A percentile compares a stretch with the other conserved stretches of the same genome.
These are phyloP conservation scores for Syngnathus floridae DNA, from an alignment of 2,113 vertebrate genomes.

Conservation along the genomic window DNA sequence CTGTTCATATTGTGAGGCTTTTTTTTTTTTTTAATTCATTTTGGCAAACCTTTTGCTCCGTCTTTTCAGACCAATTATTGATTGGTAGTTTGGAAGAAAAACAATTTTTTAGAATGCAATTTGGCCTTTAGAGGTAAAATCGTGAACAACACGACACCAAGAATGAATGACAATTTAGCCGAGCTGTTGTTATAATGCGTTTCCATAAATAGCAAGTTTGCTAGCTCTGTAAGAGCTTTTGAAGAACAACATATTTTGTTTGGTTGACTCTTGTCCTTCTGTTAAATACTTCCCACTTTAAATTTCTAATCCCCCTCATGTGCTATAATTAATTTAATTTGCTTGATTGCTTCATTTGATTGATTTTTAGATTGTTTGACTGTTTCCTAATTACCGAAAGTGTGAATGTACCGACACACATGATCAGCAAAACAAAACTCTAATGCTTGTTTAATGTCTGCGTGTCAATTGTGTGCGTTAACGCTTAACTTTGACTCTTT, in stretches of 20 bases:
- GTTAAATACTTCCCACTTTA: neutral
- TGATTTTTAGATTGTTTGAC: constrained; percentile 3
- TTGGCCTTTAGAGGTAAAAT: too few species aligned
- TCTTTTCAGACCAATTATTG: too few species aligned
- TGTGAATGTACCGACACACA: constrained; percentile 3
- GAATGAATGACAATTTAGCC: neutral
- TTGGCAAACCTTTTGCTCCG: too few species aligned
- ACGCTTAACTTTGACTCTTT: neutral
- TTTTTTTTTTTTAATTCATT: neutral
- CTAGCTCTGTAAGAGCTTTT: neutral
- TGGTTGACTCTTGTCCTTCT: neutral
- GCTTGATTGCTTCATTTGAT: constrained; percentile 27
- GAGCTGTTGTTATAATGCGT: neutral
- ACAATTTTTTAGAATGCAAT: too few species aligned
- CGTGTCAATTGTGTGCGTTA: neutral
- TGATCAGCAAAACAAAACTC: constrained; percentile 6
- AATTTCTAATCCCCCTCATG: constrained; percentile 10
- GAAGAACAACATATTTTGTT: neutral
- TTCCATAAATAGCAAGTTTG: neutral
- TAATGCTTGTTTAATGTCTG: constrained; percentile 5
- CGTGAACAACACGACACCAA: neutral
- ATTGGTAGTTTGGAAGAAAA: too few species aligned
- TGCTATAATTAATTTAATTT: constrained; percentile 25
- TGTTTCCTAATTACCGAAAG: constrained; percentile 8
- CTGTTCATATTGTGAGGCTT: constrained; percentile 30